Base-by-base conservation (phyloP, 2,888 invertebrate species). In the Drosophila leonis region DNA sequence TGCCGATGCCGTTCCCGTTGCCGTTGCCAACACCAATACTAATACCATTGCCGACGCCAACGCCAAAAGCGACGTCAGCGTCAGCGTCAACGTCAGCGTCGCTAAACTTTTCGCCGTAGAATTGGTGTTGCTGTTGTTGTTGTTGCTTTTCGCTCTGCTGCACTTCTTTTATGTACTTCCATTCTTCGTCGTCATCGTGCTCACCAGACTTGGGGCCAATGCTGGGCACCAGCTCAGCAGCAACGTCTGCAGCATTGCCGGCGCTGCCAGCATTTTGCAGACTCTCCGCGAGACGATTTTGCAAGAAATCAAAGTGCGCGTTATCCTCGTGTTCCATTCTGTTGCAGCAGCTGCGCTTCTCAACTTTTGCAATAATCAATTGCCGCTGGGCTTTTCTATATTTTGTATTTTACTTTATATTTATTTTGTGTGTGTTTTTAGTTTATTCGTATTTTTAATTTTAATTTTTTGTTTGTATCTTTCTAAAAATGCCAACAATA, bases 121-220 rank as follows among this genome's bases (percentile, higher is more conserved):
- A 72, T 71, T 73, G 75, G 48, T 80, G 80, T 68, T 76, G 75
- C 44, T 72, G 75, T 66, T 75, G 73, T 35, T 73, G 73, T 72
- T 82, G 80, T 42, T 81, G 90, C 85, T 93, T 92, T 84, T 93
- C 92, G 85, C 91, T 92, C 86, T 95, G 94, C 85, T 95, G 94
- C 91, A 95, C 95, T 92, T 95, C 95, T 83, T 95, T 95, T 84
- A 95, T 95, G 92, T 97, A 97, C 93, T 97, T 97, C 97, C 97
- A 97, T 95, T 97, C 97, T 95, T 97, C 97, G 93, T 97, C 97
- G 82, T 92, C 92, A 72, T 87, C 88, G 72, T 82, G 78, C 65
- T 90, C 90, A 6, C 87, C 91, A 72, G 86, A 86, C 79, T 91
- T 91, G 66, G 81, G 74, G 51, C 83, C 81, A 74, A 85, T 75